Evolutionary conservation across 2,797 vertebrate species (phyloP), one percentile per base, ranked within the genome.

Genomic region (Sebastes baramenuke): DNA sequence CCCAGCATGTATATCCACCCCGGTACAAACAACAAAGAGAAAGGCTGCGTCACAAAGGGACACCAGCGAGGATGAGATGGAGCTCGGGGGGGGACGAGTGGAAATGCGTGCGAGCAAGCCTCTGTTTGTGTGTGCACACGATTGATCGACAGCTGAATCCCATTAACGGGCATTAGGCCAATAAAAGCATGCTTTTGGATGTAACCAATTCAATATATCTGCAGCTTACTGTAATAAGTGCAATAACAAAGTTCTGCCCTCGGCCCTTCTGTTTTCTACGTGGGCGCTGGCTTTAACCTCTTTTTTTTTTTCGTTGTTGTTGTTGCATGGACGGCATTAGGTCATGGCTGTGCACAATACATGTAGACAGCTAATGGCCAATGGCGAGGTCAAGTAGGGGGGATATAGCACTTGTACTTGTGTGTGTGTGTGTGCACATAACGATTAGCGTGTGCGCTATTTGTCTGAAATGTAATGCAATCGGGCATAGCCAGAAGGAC

Each of bases 401-500:
- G 75, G 42, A 67, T 75, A 55, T 20, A 30, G 62, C 59, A 13
- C 38, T 8, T 49, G 25, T 22, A n/a, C n/a, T n/a, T n/a, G 30
- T 75, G 30, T 55, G 58, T 49, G 16, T 70, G 30, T 22, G 30
- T 72, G 65, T 18, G 69, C 14, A 68, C 61, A 56, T 72, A 69
- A 66, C 29, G 54, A 83, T 90, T 85, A 81, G 72, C 59, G 56
- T 74, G 77, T 75, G 85, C 79, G 9, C 46, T 49, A 42, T 81
- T 80, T 68, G 67, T 84, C 85, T 90, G 84, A 92, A 82, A 80
- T 75, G 74, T 85, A 89, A 87, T 64, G 71, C 74, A 69, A 89
- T 32, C 4, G 67, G 85, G 84, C 84, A 89, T 83, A 25, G 84
- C 92, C 88, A 89, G 90, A 83, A 92, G 90, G 90, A 90, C 81